phyloP scores from a whole-genome alignment of 2,113 vertebrate species.

The Rhombomys opimus region DNA sequence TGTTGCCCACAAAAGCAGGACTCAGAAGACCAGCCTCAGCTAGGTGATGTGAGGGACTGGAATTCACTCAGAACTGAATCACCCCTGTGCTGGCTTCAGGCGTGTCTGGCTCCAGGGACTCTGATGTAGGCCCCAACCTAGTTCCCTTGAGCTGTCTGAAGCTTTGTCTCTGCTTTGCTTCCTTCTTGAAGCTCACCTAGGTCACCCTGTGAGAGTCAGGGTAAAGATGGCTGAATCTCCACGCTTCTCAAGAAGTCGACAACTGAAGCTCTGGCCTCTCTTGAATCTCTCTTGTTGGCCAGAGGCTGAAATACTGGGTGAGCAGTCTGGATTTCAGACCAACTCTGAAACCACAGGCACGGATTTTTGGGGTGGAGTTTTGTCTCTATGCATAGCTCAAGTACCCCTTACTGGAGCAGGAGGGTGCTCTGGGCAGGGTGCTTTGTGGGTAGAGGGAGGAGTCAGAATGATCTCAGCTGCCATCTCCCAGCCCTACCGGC shows the following conservation, averaged over 20 bases:
- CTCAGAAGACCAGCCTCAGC: not conserved
- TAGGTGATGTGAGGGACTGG: not conserved
- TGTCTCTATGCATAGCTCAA: not conserved
- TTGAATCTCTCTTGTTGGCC: not conserved
- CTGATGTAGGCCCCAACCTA: not conserved
- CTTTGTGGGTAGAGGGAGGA: not conserved
- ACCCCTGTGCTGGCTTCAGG: not conserved
- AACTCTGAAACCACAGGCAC: not conserved
- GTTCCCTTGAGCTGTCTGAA: not conserved
- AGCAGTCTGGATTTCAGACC: not conserved
- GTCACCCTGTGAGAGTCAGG: not conserved
- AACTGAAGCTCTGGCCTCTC: not conserved
- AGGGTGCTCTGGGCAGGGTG: not conserved
- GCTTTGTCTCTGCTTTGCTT: not conserved
- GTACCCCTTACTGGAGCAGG: not conserved
- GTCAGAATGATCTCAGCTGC: not conserved
- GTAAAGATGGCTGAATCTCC: no score
- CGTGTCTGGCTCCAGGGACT: not conserved
- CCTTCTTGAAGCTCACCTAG: not conserved
- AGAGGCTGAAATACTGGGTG: not conserved
- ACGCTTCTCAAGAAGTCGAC: not conserved
- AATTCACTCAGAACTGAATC: not conserved
- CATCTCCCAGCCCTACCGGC: fast-evolving
- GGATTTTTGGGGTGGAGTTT: not conserved
- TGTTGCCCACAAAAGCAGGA: not conserved